Percentiles rank a stretch among this genome's conserved stretches.
Evolutionary conservation across 2,888 invertebrate genomes (phyloP).

Genomic region (Brachycybe producta): DNA sequence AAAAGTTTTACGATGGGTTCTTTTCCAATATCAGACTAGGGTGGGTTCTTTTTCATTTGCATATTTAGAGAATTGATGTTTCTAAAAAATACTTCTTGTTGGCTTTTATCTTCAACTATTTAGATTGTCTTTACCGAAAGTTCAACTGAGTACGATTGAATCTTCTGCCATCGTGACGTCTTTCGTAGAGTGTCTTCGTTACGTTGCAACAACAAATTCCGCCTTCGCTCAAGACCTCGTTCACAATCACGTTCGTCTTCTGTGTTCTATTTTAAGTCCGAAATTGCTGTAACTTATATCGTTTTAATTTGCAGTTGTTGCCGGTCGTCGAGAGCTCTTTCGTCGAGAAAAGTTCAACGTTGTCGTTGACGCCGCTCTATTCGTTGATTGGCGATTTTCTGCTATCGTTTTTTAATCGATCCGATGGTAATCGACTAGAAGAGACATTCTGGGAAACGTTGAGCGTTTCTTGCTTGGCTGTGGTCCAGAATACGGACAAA

Average conservation of each 20-base stretch:
- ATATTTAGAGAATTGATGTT: constrained; percentile 3
- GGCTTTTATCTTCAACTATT: constrained; percentile 24
- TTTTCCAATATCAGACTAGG: constrained; percentile 54
- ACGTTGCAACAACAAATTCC: too few relatives aligned
- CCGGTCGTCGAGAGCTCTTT: background rate
- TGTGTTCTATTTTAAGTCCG: background rate
- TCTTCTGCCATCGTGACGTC: constrained; percentile 50
- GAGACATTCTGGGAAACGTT: background rate
- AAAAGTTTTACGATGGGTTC: constrained; percentile 47
- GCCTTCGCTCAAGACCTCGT: too few relatives aligned
- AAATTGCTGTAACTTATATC: background rate
- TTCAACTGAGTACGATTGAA: constrained; percentile 52
- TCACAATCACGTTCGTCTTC: too few relatives aligned
- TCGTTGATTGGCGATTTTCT: too few relatives aligned
- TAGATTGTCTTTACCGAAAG: constrained; percentile 48
- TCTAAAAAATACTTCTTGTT: constrained; percentile 5
- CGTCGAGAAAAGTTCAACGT: too few relatives aligned
- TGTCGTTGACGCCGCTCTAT: too few relatives aligned
- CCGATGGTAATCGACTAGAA: too few relatives aligned
- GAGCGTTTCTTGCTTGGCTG: background rate
- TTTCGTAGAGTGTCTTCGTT: constrained; percentile 61
- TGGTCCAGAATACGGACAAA: background rate
- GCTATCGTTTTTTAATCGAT: too few relatives aligned
- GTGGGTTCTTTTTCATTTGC: constrained; percentile 36
- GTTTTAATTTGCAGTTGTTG: background rate